Base-by-base conservation (phyloP, 2,797 vertebrate species). In the Ara ararauna region DNA sequence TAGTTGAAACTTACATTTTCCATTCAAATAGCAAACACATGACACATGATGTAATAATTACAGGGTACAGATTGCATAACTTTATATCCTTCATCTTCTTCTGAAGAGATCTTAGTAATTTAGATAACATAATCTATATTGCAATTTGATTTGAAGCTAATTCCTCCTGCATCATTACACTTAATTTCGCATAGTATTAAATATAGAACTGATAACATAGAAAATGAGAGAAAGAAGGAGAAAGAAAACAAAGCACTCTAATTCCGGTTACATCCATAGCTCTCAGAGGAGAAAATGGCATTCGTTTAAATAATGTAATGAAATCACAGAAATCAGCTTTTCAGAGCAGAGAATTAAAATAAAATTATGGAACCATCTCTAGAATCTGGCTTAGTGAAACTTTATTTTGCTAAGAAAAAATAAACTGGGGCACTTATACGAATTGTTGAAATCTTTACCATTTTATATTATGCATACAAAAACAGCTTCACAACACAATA, bases 381-480 rank as follows among this genome's bases (percentile, higher is more conserved):
- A 93, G 93, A 97, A 94, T 50, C 83, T 95, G 87, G 13, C 32
- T 93, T 95, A 93, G 96, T 91, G 89, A 87, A 95, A 94, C 84
- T 77, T 94, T 87, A 87, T 67, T 60, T 60, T 95, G 36, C 65
- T 44, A 72, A 67, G 22, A 72, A 91, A 87, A 85, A 68, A 51
- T n/a, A 78, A 91, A 58, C 30, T 78, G 10, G 79, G 62, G 3
- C 87, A 51, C 6, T 5, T 5, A 77, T 44, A 81, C 0, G 1
- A 74, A 82, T 68, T 70, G 77, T 73, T 79, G 50, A 93, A 94
- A 80, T 80, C 60, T 85, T 94, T 30, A 78, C 74, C 76, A 70
- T 34, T 81, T 89, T 32, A 17, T 80, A 51, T 89, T 90, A 38
- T 36, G 73, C 65, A 86, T 85, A 71, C 77, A 85, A 86, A 92